Evolutionary conservation across 2,797 vertebrate species (phyloP).

Genomic region (Strix occidentalis): DNA sequence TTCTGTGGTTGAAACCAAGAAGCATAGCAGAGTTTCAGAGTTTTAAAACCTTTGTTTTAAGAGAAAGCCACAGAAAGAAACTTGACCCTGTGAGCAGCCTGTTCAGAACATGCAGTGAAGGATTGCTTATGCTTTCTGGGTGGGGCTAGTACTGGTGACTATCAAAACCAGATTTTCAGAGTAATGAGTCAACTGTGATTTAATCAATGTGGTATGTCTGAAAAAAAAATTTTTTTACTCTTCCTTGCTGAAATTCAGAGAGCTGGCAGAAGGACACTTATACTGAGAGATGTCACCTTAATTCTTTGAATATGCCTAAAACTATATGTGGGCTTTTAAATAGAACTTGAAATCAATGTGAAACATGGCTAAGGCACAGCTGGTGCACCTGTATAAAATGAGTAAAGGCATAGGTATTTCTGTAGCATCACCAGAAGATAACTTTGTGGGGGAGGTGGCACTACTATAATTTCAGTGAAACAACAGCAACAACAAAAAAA

Average conservation of each 20-base stretch:
- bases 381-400: background rate
- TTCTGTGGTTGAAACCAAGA: background rate
- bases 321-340: fast-evolving
- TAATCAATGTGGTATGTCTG: background rate
- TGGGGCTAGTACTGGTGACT: background rate
- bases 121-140: background rate
- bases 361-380: background rate
- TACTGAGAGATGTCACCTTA: background rate
- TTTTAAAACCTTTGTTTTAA: background rate
- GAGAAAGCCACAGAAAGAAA: background rate
- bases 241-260: background rate
- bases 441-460: background rate
- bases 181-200: background rate
- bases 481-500: background rate
- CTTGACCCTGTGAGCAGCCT: background rate
- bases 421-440: background rate
- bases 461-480: background rate
- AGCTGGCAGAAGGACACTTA: background rate
- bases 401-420: background rate
- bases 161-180: background rate
- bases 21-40: background rate
- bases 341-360: background rate
- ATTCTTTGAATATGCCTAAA: background rate
- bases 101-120: background rate
- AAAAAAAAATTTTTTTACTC: background rate